Base-by-base conservation (phyloP, 2,113 vertebrate genomes). In the Todiramphus chloris region DNA sequence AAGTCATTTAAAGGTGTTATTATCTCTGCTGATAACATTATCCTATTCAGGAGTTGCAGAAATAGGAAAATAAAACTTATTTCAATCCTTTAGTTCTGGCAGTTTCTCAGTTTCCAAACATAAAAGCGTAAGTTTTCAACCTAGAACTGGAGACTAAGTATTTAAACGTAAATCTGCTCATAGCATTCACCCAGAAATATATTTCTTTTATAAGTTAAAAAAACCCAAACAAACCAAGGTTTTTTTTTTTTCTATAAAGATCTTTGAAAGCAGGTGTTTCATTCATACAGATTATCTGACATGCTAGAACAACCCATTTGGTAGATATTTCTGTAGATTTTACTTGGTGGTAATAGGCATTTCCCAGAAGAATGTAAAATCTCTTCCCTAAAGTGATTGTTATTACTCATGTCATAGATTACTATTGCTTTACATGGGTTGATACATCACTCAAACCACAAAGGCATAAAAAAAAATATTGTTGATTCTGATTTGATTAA, bases 21-120 rank as follows among this genome's bases (percentile, higher is more conserved):
- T 96, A 95, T 97, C 95, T 97, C 90, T 84, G 64, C 77, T 96
- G 96, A 97, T 96, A 96, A 78, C 39, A 10, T 89, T 79, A 94
- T 56, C 48, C 37, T 68, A 21, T 90, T 88, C 64, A 62, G 78
- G 69, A 70, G 43, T 14, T 92, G 75, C 28, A 82, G 89, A 93
- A 96, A 95, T 23, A 43, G 69, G 91, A 91, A 96, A 96, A 97
- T 30, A 92, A 94, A 97, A 96, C 69, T 94, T 64, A 87, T 80
- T 96, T 93, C n/a, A 63, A 5, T 62, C 43, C 78, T 96, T 96
- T 96, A 68, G 35, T 96, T 97, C 90, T 96, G 83, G 62, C 59
- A 75, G 43, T 73, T 88, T 94, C 86, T 90, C 81, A 80, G 66
- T 33, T 25, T 91, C 39, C 46, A n/a, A 62, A 43, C 39, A 81